A percentile compares a stretch with the other conserved stretches of the same genome.
These are phyloP conservation scores for Mustela lutreola DNA, from an alignment of 2,113 vertebrate genomes.

Conservation along the genomic window DNA sequence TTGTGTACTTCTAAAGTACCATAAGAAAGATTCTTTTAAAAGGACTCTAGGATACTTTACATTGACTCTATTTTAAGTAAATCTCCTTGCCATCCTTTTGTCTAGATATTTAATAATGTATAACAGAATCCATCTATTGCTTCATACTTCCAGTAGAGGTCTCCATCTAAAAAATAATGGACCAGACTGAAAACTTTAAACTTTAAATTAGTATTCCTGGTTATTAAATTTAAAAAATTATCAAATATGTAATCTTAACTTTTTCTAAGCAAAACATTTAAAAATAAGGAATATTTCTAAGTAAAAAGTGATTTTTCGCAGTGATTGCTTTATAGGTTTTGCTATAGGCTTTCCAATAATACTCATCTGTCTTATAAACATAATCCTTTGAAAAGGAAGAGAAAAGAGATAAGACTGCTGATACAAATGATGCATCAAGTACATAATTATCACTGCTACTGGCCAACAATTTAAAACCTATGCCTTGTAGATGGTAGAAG, in stretches of 20 bases:
- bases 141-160: constrained; percentile 80
- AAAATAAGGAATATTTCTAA: constrained; percentile 44
- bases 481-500: background rate
- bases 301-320: constrained; percentile 1
- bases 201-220: constrained; percentile 54
- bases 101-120: constrained; percentile 50
- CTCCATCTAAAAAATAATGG: constrained; percentile 79
- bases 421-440: constrained; percentile 19
- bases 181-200: constrained; percentile 65
- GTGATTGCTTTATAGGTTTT: background rate
- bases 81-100: background rate
- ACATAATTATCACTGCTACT: background rate
- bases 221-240: constrained; percentile 50
- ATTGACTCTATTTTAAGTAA: constrained; percentile 25
- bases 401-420: background rate
- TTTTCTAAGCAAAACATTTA: constrained; percentile 61
- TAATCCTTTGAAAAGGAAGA: constrained; percentile 16
- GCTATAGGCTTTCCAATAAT: background rate
- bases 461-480: constrained; percentile 36
- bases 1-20: constrained; percentile 4
- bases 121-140: constrained; percentile 67
- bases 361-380: constrained; percentile 23
- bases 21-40: constrained; percentile 39
- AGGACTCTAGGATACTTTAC: background rate
- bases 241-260: constrained; percentile 21